Percentiles rank a stretch among this genome's conserved stretches.
Evolutionary conservation across 2,888 invertebrate genomes (phyloP).

Genomic region (Tenthredo distinguenda): DNA sequence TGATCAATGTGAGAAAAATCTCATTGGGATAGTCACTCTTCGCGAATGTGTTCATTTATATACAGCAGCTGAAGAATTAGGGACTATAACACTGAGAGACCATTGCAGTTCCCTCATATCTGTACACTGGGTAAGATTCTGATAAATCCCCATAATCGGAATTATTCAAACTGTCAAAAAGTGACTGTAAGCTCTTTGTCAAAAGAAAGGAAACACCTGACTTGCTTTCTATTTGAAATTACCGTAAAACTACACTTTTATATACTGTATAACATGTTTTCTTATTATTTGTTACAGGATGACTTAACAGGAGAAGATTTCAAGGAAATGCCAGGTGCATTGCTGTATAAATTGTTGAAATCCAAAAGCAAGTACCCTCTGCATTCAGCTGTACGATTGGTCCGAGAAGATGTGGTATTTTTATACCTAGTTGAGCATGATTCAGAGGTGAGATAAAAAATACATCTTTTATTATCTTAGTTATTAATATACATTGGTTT

Average conservation of each 20-base stretch:
- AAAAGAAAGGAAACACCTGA: not conserved
- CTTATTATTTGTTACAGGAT: conserved; percentile 79
- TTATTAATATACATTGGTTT: conserved; percentile 18
- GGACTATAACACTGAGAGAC: conserved; percentile 88
- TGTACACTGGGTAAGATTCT: conserved; percentile 89
- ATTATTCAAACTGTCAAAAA: not conserved
- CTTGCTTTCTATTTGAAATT: not conserved
- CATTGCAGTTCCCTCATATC: conserved; percentile 95
- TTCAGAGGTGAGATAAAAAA: conserved; percentile 86
- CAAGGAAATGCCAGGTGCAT: conserved; percentile 94
- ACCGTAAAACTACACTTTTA: not conserved
- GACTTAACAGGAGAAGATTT: conserved; percentile 90
- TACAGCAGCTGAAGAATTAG: conserved; percentile 95
- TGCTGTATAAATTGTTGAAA: conserved; percentile 95
- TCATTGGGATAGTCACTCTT: conserved; percentile 92
- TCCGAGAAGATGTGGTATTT: conserved; percentile 96
- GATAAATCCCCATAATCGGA: not conserved
- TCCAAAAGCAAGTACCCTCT: conserved; percentile 93
- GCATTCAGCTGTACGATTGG: conserved; percentile 92
- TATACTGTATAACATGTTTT: conserved; percentile 7
- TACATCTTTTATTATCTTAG: conserved; percentile 15
- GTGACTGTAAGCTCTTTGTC: not conserved
- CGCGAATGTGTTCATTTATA: conserved; percentile 92
- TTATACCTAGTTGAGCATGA: conserved; percentile 95
- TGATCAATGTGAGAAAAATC: conserved; percentile 91